A percentile compares a stretch with the other conserved stretches of the same genome.
Evolutionary conservation across 2,888 invertebrate species (phyloP).

Genomic region (Hermaeophaga mercurialis): DNA sequence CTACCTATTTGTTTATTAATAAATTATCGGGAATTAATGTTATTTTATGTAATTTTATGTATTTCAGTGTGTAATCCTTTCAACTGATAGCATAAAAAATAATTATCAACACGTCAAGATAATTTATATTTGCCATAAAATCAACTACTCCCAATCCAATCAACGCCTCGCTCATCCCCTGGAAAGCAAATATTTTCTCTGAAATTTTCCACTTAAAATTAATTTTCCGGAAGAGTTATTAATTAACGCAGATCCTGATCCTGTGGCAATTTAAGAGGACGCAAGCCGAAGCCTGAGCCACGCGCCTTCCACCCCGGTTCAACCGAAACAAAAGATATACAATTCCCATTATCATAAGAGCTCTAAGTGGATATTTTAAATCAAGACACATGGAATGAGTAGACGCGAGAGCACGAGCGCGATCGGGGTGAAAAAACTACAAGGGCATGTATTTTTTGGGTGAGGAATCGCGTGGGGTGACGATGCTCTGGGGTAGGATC

Average conservation of each 20-base stretch:
- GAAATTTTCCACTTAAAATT: constrained; percentile 5
- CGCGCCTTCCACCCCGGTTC: constrained; percentile 28
- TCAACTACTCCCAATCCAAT: no score
- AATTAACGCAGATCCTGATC: constrained; percentile 23
- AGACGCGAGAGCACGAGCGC: constrained; percentile 26
- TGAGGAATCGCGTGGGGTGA: constrained; percentile 31
- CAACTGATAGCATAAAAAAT: no score
- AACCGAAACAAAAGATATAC: constrained; percentile 33
- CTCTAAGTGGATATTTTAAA: constrained; percentile 42
- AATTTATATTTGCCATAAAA: no score
- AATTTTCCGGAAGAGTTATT: constrained; percentile 30
- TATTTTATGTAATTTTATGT: no score
- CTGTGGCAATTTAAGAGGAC: constrained; percentile 24
- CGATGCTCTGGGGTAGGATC: constrained; percentile 18
- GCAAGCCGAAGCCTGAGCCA: constrained; percentile 13
- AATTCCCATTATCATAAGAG: constrained; percentile 37
- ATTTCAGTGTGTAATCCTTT: no score
- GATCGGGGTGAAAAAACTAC: constrained; percentile 41
- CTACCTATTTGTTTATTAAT: no score
- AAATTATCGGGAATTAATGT: no score
- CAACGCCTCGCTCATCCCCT: background rate
- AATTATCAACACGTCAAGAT: no score
- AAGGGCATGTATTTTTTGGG: constrained; percentile 32
- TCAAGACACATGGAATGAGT: constrained; percentile 48
- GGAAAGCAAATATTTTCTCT: constrained; percentile 1